phyloP scores from a whole-genome alignment of 2,797 vertebrate species.

The Sebastes minor region DNA sequence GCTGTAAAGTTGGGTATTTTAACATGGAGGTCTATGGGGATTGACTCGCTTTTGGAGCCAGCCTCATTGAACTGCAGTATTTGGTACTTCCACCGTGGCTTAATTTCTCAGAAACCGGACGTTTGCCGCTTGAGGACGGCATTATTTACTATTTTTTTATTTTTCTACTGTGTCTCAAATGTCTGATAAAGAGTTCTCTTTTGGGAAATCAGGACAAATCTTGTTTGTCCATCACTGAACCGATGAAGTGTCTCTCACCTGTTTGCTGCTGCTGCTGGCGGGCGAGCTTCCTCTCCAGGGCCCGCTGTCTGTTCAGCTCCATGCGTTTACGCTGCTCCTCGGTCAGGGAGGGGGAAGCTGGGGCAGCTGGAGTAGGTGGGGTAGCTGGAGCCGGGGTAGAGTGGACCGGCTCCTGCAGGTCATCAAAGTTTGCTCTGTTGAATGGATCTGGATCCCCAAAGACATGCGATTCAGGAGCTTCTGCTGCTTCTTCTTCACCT shows the following conservation, averaged over 20 bases:
- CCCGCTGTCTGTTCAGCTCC: conserved; percentile 87
- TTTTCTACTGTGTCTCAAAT: too few species aligned
- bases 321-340: conserved; percentile 90
- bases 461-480: background rate
- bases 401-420: conserved; percentile 34
- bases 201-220: too few species aligned
- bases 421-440: conserved; percentile 27
- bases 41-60: background rate
- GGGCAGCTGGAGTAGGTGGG: conserved; percentile 12
- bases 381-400: conserved; percentile 46
- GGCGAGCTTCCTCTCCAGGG: conserved; percentile 88
- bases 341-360: conserved; percentile 70
- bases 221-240: background rate
- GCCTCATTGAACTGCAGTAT: too few species aligned
- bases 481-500: conserved; percentile 54
- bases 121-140: too few species aligned
- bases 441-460: conserved; percentile 68
- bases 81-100: too few species aligned
- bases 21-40: too few species aligned
- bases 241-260: conserved; percentile 48
- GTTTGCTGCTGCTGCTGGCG: conserved; percentile 81
- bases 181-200: background rate
- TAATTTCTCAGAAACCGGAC: too few species aligned
- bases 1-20: background rate
- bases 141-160: too few species aligned